Evolutionary conservation across 2,113 vertebrate species (phyloP), one percentile per base, ranked within the genome.

Genomic region (Cebus imitator): DNA sequence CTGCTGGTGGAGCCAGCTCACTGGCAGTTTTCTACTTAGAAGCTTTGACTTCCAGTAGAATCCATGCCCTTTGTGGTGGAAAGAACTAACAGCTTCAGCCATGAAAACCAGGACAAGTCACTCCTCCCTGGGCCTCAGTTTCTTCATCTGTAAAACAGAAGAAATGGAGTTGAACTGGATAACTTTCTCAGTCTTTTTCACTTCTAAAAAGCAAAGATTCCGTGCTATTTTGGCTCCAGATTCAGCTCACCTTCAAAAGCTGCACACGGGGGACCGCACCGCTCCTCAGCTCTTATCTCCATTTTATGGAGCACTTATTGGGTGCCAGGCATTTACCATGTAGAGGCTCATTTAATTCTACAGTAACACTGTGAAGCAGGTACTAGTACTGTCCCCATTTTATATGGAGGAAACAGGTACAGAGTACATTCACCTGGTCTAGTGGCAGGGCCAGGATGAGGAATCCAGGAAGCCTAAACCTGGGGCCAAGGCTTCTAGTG

Each of bases 111-210:
- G 52, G 70, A 57, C 85, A 27, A 79, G 32, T 27, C 91, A 0
- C 43, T 50, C 79, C 70, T 64, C 13, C 48, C 52, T 45, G 20
- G 84, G 50, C 68, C 81, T 90, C 4, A 10, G 87, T 80, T 82
- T 86, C 73, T 23, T 89, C 45, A 45, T 58, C 27, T 78, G 43
- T 43, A 48, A 85, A 66, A 87, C 12, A 55, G 66, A 85, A 96
- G 35, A 72, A 88, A 87, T 80, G 48, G 73, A 25, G 8, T 32
- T 66, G 40, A 68, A 32, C 21, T 43, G 5, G 32, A 6, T 52
- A 17, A 68, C n/a, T 43, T 79, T 43, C 32, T 1, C 6, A 75
- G 48, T 35, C 8, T 52, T 25, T 80, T 81, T 87, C 21, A 20
- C 14, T 81, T 90, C 84, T 76, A 37, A 55, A 79, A 79, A 80